Evolutionary conservation across 1,140 invertebrate species (phyloP), one percentile per base, ranked within the genome.

Genomic region (Sitobion miscanthi): DNA sequence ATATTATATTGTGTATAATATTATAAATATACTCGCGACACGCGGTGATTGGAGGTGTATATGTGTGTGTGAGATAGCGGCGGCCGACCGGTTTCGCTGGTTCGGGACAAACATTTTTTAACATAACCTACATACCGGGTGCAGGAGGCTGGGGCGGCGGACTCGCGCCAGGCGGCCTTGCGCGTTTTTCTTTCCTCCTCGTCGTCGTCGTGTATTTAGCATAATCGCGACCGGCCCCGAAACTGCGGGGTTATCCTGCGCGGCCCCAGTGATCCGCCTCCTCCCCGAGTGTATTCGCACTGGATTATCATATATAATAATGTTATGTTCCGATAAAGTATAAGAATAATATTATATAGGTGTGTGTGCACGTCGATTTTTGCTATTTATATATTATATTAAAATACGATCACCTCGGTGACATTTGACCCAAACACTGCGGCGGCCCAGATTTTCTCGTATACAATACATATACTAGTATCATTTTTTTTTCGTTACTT

Each of bases 91-190:
- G 91, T 92, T 92, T 35, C 91, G 21, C 91, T 38, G 77, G 91
- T 92, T 82, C 77, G 91, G 91, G 47, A 83, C 91, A 38, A 52
- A 17, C 69, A 35, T 77, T 91, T 91, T 82, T 82, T 82, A 82
- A 52, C 47, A 91, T 92, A 92, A 92, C 91, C 91, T 92, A 92
- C 91, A 92, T 92, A 83, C 77, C 90, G 69, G 88, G 88, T 54
- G 88, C 69, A 52, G 0, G 23, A 47, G 6, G 42, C 62, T 45
- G 23, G 35, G 47, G 47, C 87, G 86, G 85, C 21, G 87, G 35
- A 89, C 42, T 57, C 88, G 49, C 1, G 88, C 17, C 30, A n/a
- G 9, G 91, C 91, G 90, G 57, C 69, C 90, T 91, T 91, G 57
- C 45, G 91, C 47, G 69, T 52, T 83, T 83, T 92, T 77, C 38